Evolutionary conservation across 2,797 vertebrate genomes (phyloP).

Genomic region (Hozukius guyotensis): DNA sequence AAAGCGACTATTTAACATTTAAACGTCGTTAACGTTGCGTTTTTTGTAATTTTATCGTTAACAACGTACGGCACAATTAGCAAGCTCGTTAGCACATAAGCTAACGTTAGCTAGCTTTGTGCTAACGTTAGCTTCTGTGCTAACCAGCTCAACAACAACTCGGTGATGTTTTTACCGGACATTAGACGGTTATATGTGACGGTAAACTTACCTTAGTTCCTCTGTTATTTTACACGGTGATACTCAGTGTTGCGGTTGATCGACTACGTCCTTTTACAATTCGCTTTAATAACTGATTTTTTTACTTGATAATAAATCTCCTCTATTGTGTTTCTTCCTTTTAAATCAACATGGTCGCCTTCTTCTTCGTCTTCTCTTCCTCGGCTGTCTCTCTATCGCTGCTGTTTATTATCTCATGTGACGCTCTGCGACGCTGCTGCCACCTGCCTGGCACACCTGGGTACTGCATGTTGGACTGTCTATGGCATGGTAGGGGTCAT

Average conservation of each 20-base stretch:
- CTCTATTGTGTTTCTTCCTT: conserved; percentile 83
- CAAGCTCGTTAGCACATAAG: conserved; percentile 26
- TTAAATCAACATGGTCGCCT: conserved; percentile 86
- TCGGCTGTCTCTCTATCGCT: conserved; percentile 16
- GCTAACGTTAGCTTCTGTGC: no score
- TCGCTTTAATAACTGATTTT: conserved; percentile 52
- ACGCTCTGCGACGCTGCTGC: conserved; percentile 15
- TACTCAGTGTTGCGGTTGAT: conserved; percentile 35
- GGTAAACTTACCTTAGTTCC: conserved; percentile 63
- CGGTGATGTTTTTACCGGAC: conserved; percentile 33
- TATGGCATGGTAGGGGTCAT: no score
- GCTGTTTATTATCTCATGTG: conserved; percentile 42
- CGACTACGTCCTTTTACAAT: conserved; percentile 19
- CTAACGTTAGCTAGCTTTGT: no score
- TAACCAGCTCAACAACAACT: conserved; percentile 1
- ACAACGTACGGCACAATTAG: not conserved
- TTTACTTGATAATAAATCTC: conserved; percentile 69
- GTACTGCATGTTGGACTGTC: not conserved
- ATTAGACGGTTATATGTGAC: not conserved
- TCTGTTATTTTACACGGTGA: conserved; percentile 36
- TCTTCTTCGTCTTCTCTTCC: conserved; percentile 74
- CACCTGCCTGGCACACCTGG: conserved; percentile 26
- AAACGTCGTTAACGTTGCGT: rapidly evolving
- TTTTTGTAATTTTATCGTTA: not conserved
- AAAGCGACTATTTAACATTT: rapidly evolving